A percentile compares a stretch with the other conserved stretches of the same genome.
phyloP scores from a whole-genome alignment of 1,140 invertebrate genomes.

The Drosophila athabasca region DNA sequence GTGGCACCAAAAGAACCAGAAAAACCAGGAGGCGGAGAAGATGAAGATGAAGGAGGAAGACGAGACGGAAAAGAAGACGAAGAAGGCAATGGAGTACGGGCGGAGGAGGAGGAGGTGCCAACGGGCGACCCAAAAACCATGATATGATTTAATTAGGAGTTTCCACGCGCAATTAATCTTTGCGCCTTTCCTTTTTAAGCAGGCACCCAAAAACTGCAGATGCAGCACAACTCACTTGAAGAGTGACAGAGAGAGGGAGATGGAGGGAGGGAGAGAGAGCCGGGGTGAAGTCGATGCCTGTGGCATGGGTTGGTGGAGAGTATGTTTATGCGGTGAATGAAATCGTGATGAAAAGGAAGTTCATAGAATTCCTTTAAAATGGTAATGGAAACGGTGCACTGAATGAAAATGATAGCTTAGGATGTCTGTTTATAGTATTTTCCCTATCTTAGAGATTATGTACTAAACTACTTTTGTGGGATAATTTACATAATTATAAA shows the following conservation, averaged over 20 bases:
- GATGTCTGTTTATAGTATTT: too few species aligned
- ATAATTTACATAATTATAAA: too few species aligned
- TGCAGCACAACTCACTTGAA: constrained; percentile 31
- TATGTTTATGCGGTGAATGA: constrained; percentile 22
- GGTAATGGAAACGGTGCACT: too few species aligned
- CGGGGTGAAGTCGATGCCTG: neutral
- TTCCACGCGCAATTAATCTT: constrained; percentile 77
- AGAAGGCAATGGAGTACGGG: constrained; percentile 1
- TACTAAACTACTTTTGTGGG: too few species aligned
- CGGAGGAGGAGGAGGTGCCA: constrained; percentile 17
- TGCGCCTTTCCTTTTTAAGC: constrained; percentile 39
- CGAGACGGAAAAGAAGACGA: neutral
- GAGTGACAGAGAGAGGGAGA: neutral
- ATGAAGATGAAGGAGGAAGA: too few species aligned
- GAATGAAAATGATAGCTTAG: too few species aligned
- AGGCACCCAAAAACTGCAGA: constrained; percentile 21
- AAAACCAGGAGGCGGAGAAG: neutral
- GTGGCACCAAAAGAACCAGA: constrained; percentile 14
- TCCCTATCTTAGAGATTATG: too few species aligned
- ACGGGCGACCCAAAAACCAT: constrained; percentile 31
- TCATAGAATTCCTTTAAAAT: too few species aligned
- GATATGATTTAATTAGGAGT: constrained; percentile 80
- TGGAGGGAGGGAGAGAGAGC: neutral
- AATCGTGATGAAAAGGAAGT: neutral
- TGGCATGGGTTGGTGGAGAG: neutral